Evolutionary conservation across 2,888 invertebrate genomes (phyloP).

Genomic region (Dorcus parallelipipedus): DNA sequence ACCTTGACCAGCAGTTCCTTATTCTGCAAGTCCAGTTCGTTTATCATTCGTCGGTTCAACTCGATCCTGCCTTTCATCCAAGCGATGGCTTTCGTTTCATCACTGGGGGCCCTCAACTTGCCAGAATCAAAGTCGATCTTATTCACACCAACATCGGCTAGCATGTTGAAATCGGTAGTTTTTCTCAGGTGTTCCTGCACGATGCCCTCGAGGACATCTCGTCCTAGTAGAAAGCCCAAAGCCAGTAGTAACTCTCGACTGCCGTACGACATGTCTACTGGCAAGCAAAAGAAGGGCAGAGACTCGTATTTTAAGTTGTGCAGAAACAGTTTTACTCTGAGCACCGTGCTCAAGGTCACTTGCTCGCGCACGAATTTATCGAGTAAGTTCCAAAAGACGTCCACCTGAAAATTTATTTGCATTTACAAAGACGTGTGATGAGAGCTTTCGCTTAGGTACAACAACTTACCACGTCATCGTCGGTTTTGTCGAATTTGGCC

Average conservation of each 20-base stretch:
- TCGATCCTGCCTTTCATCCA: conserved; percentile 20
- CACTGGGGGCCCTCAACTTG: conserved; percentile 9
- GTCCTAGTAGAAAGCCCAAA: conserved; percentile 42
- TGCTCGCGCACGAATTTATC: conserved; percentile 25
- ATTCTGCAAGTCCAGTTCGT: background rate
- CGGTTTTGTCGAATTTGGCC: conserved; percentile 40
- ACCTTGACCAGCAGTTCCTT: background rate
- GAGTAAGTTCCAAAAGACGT: conserved; percentile 36
- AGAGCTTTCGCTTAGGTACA: background rate
- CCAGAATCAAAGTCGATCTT: background rate
- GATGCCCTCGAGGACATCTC: conserved; percentile 31
- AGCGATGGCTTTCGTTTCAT: conserved; percentile 11
- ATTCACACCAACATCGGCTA: background rate
- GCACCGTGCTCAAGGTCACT: conserved; percentile 29
- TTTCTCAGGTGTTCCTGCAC: conserved; percentile 30
- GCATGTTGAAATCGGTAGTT: conserved; percentile 12
- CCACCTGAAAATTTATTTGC: conserved; percentile 16
- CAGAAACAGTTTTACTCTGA: conserved; percentile 40
- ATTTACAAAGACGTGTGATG: background rate
- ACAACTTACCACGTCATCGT: conserved; percentile 38
- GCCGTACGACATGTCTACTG: conserved; percentile 26
- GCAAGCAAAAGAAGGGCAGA: conserved; percentile 42
- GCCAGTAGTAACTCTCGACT: conserved; percentile 43
- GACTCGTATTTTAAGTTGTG: conserved; percentile 39
- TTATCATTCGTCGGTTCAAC: conserved; percentile 5